Percentiles rank a stretch among this genome's conserved stretches.
These are phyloP conservation scores for Grantiella picta DNA, from an alignment of 2,113 vertebrate genomes.

Conservation along the genomic window DNA sequence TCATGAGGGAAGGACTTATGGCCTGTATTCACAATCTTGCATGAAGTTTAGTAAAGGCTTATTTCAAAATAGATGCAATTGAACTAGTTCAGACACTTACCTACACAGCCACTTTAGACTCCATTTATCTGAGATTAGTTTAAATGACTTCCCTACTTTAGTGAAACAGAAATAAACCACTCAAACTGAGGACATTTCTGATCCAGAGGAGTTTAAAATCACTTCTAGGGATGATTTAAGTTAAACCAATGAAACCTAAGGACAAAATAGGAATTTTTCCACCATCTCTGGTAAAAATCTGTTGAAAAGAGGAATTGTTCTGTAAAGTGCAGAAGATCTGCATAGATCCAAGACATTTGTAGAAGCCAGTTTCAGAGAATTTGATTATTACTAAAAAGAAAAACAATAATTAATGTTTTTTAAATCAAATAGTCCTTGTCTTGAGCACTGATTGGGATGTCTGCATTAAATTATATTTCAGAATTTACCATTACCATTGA, in stretches of 20 bases:
- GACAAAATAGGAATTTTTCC: background rate
- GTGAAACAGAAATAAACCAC: background rate
- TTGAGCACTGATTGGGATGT: background rate
- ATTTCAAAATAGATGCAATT: slow-evolving; percentile 14
- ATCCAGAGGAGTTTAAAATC: background rate
- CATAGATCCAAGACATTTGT: background rate
- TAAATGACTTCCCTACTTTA: background rate
- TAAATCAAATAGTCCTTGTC: background rate
- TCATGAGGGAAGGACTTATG: background rate
- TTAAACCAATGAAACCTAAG: background rate
- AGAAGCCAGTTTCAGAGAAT: background rate
- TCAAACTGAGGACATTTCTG: background rate
- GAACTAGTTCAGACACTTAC: background rate
- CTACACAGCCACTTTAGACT: background rate
- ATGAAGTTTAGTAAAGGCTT: background rate
- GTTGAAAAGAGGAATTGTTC: background rate
- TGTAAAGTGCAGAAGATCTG: background rate
- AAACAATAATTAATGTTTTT: background rate
- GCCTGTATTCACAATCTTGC: background rate
- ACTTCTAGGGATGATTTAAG: background rate
- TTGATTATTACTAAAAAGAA: slow-evolving; percentile 14
- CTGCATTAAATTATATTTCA: slow-evolving; percentile 4
- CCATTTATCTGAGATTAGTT: background rate
- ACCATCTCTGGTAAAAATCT: background rate
- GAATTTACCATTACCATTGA: slow-evolving; percentile 9